Evolutionary conservation across 2,888 invertebrate genomes (phyloP).

Genomic region (Rhagonycha fulva): DNA sequence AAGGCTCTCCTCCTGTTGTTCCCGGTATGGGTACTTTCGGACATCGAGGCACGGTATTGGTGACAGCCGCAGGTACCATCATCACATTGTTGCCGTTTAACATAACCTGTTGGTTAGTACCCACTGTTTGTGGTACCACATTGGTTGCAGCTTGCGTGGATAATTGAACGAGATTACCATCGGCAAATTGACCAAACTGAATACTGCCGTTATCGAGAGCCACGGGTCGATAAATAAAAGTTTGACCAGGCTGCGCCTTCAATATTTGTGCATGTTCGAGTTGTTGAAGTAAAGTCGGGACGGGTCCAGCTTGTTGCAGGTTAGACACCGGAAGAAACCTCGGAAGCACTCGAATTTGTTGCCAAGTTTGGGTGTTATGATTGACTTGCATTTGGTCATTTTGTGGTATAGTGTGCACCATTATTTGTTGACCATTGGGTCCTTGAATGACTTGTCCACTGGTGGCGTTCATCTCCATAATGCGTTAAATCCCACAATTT

Average conservation of each 20-base stretch:
- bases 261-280: constrained; percentile 79
- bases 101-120: constrained; percentile 61
- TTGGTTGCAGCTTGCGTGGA: constrained; percentile 53
- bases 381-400: constrained; percentile 67
- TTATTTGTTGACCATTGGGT: constrained; percentile 71
- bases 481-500: too few relatives aligned
- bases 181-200: constrained; percentile 67
- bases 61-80: constrained; percentile 63
- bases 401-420: constrained; percentile 70
- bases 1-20: constrained; percentile 87
- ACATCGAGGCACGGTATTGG: constrained; percentile 57
- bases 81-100: constrained; percentile 77
- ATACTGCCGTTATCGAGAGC: constrained; percentile 60
- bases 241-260: constrained; percentile 91
- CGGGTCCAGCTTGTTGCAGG: constrained; percentile 60
- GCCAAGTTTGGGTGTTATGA: constrained; percentile 65
- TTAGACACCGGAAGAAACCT: constrained; percentile 74
- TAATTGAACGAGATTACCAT: constrained; percentile 77
- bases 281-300: constrained; percentile 65
- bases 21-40: constrained; percentile 65
- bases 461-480: constrained; percentile 59
- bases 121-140: constrained; percentile 55
- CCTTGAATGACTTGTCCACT: constrained; percentile 70
- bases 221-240: constrained; percentile 85
- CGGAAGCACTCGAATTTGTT: constrained; percentile 77